Base-by-base conservation (phyloP, 1,140 invertebrate species). In the Meloidogyne floridensis region DNA sequence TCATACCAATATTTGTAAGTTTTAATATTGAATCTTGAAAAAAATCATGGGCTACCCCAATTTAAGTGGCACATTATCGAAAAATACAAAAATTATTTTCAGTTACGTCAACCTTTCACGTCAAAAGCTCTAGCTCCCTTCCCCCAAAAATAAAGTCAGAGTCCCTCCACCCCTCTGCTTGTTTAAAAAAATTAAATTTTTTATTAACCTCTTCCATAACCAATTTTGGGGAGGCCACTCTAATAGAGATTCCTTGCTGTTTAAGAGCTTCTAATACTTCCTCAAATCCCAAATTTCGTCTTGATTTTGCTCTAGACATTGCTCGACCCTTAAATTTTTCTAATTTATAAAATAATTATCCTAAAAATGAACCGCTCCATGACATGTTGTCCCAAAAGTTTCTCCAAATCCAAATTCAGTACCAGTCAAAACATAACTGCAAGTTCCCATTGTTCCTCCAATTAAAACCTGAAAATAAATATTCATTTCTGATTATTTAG, bases 401-500 rank as follows among this genome's bases (percentile, higher is more conserved):
- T 98, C 95, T 83, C 93, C 92, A 96, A 99, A 98, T 84, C 97
- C 97, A 89, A 94, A 93, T 75, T 93, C 91, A 20, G 92, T 93
- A 51, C 92, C 98, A 56, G 97, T 99, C 13, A 99, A 91, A 4
- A 99, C 96, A 91, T 99, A 99, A 90, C 96, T 98, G 89, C 97
- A 99, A 1, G 98, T 99, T 42, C 98, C 98, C 98, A 99, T 99
- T 11, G 97, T 98, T 73, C 98, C 98, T 75, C 97, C 97, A 90
- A 99, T 99, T 9, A 99, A 91, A 13, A 99, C 97, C 5, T 98
- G 98, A 90, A 99, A 98, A 0, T 98, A 97, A 53, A 95, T 83
- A 72, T 87, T n/a, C 7, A 32, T 32, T 32, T 32, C 32, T 32
- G 32, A 32, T 32, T 20, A 20, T 20, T 32, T 32, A 32, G 32